These are phyloP conservation scores for Germaria angustata DNA, from an alignment of 2,888 invertebrate species.

Conservation along the genomic window DNA sequence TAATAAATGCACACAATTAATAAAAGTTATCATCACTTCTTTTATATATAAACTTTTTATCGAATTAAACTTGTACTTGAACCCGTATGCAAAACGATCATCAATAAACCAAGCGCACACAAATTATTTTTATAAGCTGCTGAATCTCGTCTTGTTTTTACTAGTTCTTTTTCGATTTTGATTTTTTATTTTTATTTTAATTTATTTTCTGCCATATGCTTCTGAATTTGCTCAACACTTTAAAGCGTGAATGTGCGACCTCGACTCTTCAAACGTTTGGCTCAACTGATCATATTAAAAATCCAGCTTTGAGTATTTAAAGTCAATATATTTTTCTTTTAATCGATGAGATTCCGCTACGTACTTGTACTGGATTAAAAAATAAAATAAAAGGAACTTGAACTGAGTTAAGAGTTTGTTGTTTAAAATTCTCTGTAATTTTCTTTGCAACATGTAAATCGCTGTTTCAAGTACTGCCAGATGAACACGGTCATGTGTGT, in stretches of 20 bases:
- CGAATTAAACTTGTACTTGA: constrained; percentile 20
- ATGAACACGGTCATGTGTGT: background rate
- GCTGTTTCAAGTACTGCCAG: background rate
- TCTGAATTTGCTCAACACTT: background rate
- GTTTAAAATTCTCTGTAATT: background rate
- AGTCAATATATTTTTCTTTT: constrained; percentile 13
- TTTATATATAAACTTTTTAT: background rate
- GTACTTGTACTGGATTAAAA: background rate
- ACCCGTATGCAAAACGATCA: constrained; percentile 2
- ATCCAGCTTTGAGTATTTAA: constrained; percentile 57
- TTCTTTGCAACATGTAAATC: background rate
- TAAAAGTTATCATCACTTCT: constrained; percentile 47
- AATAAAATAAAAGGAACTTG: constrained; percentile 2
- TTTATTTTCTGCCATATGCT: background rate
- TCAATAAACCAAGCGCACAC: constrained; percentile 3
- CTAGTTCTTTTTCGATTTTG: constrained; percentile 25
- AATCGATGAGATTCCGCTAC: constrained; percentile 22
- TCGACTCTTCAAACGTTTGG: constrained; percentile 50
- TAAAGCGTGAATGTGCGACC: constrained; percentile 35
- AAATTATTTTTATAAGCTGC: constrained; percentile 11
- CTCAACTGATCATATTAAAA: constrained; percentile 61
- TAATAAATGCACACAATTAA: constrained; percentile 6
- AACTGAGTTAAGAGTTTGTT: background rate
- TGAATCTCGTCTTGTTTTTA: constrained; percentile 32
- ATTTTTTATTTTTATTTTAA: constrained; percentile 2